Percentiles rank a stretch among this genome's conserved stretches.
Evolutionary conservation across 2,797 vertebrate genomes (phyloP).

Genomic region (Cuniculus paca): DNA sequence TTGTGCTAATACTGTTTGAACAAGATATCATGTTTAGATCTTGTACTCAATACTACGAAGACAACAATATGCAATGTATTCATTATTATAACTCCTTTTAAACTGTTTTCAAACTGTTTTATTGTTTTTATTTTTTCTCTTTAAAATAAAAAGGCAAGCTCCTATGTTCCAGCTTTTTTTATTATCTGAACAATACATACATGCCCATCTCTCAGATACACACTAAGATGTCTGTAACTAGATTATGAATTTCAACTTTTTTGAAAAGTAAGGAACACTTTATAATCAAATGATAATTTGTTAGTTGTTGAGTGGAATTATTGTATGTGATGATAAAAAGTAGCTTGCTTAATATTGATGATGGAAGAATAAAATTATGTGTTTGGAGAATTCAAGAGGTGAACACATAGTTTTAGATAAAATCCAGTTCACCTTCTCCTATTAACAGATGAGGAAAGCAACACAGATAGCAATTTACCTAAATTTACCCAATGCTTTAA

Average conservation of each 20-base stretch:
- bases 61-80: no score
- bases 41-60: no score
- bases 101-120: no score
- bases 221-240: background rate
- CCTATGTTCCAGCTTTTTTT: background rate
- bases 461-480: background rate
- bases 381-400: background rate
- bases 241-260: background rate
- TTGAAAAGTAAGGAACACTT: background rate
- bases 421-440: background rate
- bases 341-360: background rate
- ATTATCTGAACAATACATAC: background rate
- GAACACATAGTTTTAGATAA: background rate
- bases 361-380: background rate
- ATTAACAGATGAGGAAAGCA: background rate
- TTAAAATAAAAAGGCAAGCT: background rate
- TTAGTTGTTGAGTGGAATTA: background rate
- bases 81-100: no score
- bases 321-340: background rate
- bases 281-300: background rate
- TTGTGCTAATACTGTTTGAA: no score
- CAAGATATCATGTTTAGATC: no score
- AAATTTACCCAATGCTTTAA: background rate
- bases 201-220: background rate
- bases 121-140: no score